A percentile compares a stretch with the other conserved stretches of the same genome.
Evolutionary conservation across 2,888 invertebrate genomes (phyloP).

Genomic region (Epinotia ramella): DNA sequence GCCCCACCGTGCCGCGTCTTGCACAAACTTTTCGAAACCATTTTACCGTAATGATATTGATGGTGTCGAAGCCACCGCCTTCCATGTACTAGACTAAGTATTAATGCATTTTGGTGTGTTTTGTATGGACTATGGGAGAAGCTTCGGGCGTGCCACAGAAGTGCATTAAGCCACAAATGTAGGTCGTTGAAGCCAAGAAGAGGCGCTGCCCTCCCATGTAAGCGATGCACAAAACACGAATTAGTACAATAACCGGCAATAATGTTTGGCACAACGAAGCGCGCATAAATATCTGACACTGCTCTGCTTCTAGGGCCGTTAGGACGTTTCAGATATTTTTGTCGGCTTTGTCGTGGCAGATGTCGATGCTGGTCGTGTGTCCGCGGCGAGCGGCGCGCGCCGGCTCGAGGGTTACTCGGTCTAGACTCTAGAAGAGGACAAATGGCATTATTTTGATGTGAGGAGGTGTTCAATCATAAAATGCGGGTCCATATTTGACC

Average conservation of each 20-base stretch:
- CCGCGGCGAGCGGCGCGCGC: background rate
- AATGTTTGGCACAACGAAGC: too few species aligned
- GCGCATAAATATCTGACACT: too few species aligned
- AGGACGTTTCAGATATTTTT: too few species aligned
- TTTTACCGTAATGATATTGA: conserved; percentile 47
- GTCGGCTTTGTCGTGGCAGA: too few species aligned
- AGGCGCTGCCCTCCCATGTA: background rate
- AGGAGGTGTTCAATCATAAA: background rate
- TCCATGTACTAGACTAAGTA: conserved; percentile 61
- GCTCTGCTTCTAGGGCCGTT: too few species aligned
- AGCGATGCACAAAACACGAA: background rate
- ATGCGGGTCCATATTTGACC: background rate
- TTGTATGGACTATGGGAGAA: conserved; percentile 45
- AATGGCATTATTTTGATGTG: background rate
- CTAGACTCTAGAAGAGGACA: background rate
- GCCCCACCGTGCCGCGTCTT: conserved; percentile 5
- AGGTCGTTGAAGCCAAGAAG: background rate
- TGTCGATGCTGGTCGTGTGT: too few species aligned
- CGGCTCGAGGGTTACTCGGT: background rate
- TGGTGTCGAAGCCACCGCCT: conserved; percentile 59
- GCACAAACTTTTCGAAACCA: conserved; percentile 41
- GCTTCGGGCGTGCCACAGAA: background rate
- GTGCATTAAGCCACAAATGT: background rate
- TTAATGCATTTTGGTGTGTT: conserved; percentile 60
- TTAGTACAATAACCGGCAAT: too few species aligned